phyloP scores from a whole-genome alignment of 1,140 invertebrate genomes.

The Saccostrea echinata region DNA sequence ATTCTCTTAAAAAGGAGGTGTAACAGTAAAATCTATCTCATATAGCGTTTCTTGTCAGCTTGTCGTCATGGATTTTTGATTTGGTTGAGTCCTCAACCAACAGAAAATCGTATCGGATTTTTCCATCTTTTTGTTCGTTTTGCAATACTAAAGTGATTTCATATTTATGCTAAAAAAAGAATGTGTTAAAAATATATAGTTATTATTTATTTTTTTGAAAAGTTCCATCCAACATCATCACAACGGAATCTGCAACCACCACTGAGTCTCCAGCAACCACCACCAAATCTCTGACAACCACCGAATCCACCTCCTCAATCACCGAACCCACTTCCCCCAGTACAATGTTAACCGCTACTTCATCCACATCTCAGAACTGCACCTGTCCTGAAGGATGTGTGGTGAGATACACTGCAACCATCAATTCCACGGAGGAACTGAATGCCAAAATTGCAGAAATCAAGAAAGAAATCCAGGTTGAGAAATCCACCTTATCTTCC shows the following conservation, averaged over 20 bases:
- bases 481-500: conserved; percentile 40
- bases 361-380: neutral
- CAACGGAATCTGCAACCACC: neutral
- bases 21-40: too few species aligned
- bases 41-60: too few species aligned
- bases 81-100: too few species aligned
- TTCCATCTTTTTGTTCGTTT: too few species aligned
- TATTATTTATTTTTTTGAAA: neutral
- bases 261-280: neutral
- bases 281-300: neutral
- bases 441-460: conserved; percentile 17
- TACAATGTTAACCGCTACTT: neutral
- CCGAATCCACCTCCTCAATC: neutral
- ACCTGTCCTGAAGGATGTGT: neutral
- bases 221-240: neutral
- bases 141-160: too few species aligned
- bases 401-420: neutral
- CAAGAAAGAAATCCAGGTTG: conserved; percentile 24
- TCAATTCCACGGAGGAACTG: neutral
- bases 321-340: neutral
- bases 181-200: neutral
- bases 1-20: too few species aligned
- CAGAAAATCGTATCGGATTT: too few species aligned
- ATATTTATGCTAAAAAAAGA: too few species aligned
- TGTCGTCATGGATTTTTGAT: too few species aligned